phyloP scores from a whole-genome alignment of 2,797 vertebrate genomes.

The Tiaroga cobitis region DNA sequence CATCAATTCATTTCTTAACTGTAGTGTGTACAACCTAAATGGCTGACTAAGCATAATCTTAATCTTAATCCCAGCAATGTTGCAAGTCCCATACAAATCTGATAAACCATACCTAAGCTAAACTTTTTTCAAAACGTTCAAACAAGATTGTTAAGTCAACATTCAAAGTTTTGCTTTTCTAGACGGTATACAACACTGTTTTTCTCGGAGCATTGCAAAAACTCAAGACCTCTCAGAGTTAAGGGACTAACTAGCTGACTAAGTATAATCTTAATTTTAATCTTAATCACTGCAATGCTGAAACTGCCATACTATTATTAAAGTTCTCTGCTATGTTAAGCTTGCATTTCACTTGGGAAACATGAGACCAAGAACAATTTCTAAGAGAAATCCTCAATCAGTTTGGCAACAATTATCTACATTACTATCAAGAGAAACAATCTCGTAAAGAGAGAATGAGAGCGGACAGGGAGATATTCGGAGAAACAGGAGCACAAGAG shows the following conservation, averaged over 20 bases:
- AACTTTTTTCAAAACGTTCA: background rate
- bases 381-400: background rate
- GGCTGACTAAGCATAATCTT: background rate
- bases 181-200: background rate
- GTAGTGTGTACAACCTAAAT: background rate
- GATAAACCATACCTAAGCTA: background rate
- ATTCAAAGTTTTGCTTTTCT: background rate
- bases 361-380: background rate
- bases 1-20: background rate
- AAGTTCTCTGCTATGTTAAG: background rate
- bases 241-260: background rate
- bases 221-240: background rate
- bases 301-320: background rate
- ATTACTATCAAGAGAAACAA: background rate
- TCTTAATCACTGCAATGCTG: background rate
- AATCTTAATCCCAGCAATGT: background rate
- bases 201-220: background rate
- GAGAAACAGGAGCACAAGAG: background rate
- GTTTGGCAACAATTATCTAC: background rate
- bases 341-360: background rate
- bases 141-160: background rate
- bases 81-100: background rate
- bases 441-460: slow-evolving; percentile 5
- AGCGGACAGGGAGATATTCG: background rate
- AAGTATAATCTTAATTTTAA: slow-evolving; percentile 22